phyloP scores from a whole-genome alignment of 1,140 invertebrate genomes.

The Piezodorus guildinii region DNA sequence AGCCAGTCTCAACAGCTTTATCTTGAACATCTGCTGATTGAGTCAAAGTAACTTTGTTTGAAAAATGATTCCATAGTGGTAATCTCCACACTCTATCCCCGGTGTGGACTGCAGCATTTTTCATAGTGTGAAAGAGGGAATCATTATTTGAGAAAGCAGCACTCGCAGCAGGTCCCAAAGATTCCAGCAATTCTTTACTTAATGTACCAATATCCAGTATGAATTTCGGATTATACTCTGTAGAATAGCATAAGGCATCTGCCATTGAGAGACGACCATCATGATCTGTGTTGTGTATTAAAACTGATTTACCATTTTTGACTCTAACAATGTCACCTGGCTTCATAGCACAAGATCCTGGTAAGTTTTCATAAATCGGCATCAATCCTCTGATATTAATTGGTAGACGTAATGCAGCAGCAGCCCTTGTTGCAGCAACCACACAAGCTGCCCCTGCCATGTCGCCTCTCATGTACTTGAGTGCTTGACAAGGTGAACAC shows the following conservation, averaged over 20 bases:
- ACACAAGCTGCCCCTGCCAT: constrained; percentile 57
- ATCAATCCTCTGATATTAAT: constrained; percentile 44
- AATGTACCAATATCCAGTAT: constrained; percentile 52
- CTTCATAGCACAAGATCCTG: constrained; percentile 45
- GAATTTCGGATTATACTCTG: constrained; percentile 44
- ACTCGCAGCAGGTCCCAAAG: constrained; percentile 42
- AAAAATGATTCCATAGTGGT: constrained; percentile 48
- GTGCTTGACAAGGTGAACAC: constrained; percentile 39
- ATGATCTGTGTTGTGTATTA: constrained; percentile 53
- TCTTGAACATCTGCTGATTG: constrained; percentile 24
- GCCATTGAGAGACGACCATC: constrained; percentile 51
- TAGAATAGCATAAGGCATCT: constrained; percentile 50
- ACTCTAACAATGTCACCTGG: constrained; percentile 52
- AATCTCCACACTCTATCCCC: constrained; percentile 55
- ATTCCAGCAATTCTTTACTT: constrained; percentile 43
- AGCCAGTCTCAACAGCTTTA: constrained; percentile 30
- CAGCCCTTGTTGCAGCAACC: constrained; percentile 40
- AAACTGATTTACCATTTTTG: constrained; percentile 52
- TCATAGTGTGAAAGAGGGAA: constrained; percentile 39
- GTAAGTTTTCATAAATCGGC: constrained; percentile 53
- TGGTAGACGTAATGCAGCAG: constrained; percentile 42
- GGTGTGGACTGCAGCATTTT: constrained; percentile 40
- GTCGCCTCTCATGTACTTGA: constrained; percentile 51
- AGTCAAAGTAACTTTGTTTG: constrained; percentile 38
- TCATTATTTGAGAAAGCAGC: constrained; percentile 46